Base-by-base conservation (phyloP, 1,140 invertebrate species). In the Cheumatopsyche charites region DNA sequence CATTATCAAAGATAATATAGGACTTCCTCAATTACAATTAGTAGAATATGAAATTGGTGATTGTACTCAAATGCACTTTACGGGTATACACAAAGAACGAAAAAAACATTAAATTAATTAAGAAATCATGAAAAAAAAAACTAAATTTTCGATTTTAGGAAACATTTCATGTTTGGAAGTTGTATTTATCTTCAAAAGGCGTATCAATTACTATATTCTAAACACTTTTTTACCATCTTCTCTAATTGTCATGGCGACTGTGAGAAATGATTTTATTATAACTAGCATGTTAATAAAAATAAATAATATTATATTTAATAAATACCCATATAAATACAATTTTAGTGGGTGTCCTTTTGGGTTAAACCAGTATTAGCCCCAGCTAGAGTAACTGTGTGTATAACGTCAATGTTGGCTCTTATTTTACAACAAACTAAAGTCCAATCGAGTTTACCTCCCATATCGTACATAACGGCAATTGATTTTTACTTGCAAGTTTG, bases 361-460 rank as follows among this genome's bases (percentile, higher is more conserved):
- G 95, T 96, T 74, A 94, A 94, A 79, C 93, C 93, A 0, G 93
- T 94, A 82, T 92, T 92, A 0, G 93, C 92, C 0, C 93, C 93
- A 5, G 93, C 92, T 0, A 85, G 95, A 12, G 94, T 97, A 0
- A 96, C 94, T 0, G 83, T 97, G 0, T 94, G 95, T 1, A 94
- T 96, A 29, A 96, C 94, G 23, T 95, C 93, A 4, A 82, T 97
- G 1, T 88, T 96, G 23, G 96, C 94, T 0, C 85, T 97, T 1
- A 95, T 94, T 3, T 96, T 94, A 0, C 94, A 97, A 76, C 94
- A 95, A 79, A 93, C 94, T 0, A 95, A 95, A 81, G 94, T 92
- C 69, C 94, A 95, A 80, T 92, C 93, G 0, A 90, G 93, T 9
- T 80, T 96, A 58, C 94, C 94, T 5, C 94, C 94, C 0, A 93